Base-by-base conservation (phyloP, 1,140 invertebrate species). In the Wiebesia pumilae region DNA sequence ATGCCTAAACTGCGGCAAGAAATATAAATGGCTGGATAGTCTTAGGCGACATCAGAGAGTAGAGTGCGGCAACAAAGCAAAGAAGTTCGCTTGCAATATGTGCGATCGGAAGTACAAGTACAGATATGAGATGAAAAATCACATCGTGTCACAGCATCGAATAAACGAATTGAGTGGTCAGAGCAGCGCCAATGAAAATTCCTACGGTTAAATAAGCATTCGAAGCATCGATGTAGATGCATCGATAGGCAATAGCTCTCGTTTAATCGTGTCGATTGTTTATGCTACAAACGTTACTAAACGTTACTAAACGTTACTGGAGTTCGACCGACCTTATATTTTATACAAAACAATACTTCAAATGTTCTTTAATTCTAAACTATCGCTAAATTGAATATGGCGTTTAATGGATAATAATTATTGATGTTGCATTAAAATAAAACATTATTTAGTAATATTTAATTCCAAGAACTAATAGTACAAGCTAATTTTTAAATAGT, bases 11-110 rank as follows among this genome's bases (percentile, higher is more conserved):
- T 95, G 95, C 77, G 94, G 93, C 3, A 94, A 93, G 81, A 90
- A 88, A n/a, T 95, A 95, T 89, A 94, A 94, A 81, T 94, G 94
- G 90, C 88, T 92, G 38, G 93, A 94, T 67, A 94, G 94, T 87
- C 88, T 95, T 16, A 92, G 91, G 47, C 92, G 95, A 27, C 95
- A 95, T 87, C 91, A 94, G 81, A 91, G 94, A 19, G 94, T 95
- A n/a, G 95, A 95, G 78, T 95, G 95, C 71, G 94, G 95, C 3
- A 92, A 94, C 38, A 94, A 95, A 83, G 92, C 90, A 16, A 93
- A 91, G 83, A 90, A 88, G 82, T 93, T 93, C 54, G 67, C 89
- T 0, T 93, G 93, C 77, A 87, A 89, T 77, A 83, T 88, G 24
- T 94, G 93, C 83, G 84, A 91, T 4, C 89, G 88, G 43, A 92